A percentile compares a stretch with the other conserved stretches of the same genome.
These are phyloP conservation scores for Geodia barretti DNA, from an alignment of 37 sponge, comb jelly and placozoan genomes.

Conservation along the genomic window DNA sequence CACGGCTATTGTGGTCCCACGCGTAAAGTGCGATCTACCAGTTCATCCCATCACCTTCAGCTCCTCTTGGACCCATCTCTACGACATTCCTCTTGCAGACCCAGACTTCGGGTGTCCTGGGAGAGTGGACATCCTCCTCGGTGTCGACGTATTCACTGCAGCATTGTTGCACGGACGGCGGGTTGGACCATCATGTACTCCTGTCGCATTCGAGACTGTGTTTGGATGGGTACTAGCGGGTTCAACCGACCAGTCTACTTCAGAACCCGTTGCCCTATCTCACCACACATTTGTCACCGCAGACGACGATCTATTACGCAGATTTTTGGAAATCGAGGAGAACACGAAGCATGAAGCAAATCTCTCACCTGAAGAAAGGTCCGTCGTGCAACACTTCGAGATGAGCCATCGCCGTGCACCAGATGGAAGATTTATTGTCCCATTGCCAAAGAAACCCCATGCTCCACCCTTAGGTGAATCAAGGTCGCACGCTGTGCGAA, in stretches of 20 bases:
- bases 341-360: background rate
- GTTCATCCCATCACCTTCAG: too few relatives aligned
- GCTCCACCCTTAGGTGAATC: constrained; percentile 21
- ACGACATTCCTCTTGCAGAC: constrained; percentile 9
- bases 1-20: constrained; percentile 18
- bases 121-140: constrained; percentile 16
- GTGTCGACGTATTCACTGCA: constrained; percentile 3
- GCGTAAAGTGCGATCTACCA: background rate
- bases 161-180: constrained; percentile 20
- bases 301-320: background rate
- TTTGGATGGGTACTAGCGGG: constrained; percentile 34
- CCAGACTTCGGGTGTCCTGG: constrained; percentile 18
- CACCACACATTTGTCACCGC: constrained; percentile 2
- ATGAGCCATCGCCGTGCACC: background rate
- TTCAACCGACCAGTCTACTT: constrained; percentile 2
- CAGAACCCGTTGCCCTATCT: background rate
- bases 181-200: constrained; percentile 5
- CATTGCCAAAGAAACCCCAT: background rate
- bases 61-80: too few relatives aligned
- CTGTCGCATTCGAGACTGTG: constrained; percentile 13
- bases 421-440: constrained; percentile 21
- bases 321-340: constrained; percentile 31
- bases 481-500: constrained; percentile 14
- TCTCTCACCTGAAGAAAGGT: constrained; percentile 12
- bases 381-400: constrained; percentile 16